Evolutionary conservation across 2,113 vertebrate species (phyloP).

Genomic region (Fregata magnificens): DNA sequence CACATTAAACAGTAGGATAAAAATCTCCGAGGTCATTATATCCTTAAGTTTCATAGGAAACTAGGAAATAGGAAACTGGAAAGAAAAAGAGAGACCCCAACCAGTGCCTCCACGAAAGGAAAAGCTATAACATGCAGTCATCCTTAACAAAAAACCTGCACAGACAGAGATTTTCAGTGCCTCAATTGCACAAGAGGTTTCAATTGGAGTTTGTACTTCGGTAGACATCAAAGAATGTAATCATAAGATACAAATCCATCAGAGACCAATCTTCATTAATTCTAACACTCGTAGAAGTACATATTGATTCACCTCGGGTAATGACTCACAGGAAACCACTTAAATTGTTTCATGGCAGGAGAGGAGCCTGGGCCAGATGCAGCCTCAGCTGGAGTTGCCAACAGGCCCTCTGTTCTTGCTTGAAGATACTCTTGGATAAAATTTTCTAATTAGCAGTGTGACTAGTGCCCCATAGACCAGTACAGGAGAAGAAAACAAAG

Average conservation of each 20-base stretch:
- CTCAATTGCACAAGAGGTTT: neutral
- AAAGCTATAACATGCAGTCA: neutral
- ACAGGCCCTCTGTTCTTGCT: neutral
- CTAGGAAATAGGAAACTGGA: neutral
- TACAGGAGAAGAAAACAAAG: neutral
- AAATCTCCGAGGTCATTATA: neutral
- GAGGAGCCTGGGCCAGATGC: neutral
- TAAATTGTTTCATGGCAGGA: neutral
- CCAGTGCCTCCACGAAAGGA: neutral
- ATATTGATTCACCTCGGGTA: neutral
- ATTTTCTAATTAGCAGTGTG: neutral
- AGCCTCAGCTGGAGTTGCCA: slow-evolving; percentile 4
- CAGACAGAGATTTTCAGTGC: neutral
- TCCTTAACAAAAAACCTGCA: neutral
- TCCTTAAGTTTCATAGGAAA: neutral
- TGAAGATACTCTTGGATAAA: neutral
- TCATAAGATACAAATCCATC: slow-evolving; percentile 2
- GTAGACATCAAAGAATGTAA: neutral
- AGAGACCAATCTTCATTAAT: slow-evolving; percentile 27
- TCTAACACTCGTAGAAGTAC: neutral
- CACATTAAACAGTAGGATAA: neutral
- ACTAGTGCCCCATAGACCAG: neutral
- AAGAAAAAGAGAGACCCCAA: neutral
- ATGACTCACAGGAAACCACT: slow-evolving; percentile 18
- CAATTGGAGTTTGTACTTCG: neutral